Evolutionary conservation across 2,888 invertebrate species (phyloP), one percentile per base, ranked within the genome.

Genomic region (Andrena camellia): DNA sequence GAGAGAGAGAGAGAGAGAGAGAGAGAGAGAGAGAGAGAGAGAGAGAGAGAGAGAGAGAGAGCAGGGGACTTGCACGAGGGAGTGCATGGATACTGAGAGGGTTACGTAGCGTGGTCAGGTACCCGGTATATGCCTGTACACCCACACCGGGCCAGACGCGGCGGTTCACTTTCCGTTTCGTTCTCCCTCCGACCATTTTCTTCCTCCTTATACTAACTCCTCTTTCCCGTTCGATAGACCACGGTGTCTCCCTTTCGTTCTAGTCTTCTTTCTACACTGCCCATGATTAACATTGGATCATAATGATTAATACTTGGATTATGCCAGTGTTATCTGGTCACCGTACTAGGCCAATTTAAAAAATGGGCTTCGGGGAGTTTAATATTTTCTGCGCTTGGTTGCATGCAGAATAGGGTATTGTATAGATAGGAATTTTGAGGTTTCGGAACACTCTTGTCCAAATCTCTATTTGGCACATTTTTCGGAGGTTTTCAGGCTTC

Each of bases 121-220:
- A 67, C 82, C 62, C 70, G 62, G 67, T 78, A 74, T 62, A 8
- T 59, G n/a, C 75, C 70, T 59, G 50, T 77, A 85, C 82, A 82
- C 85, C 85, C 77, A 85, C 84, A 78, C 78, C 75, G 59, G 31
- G 2, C 78, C 20, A 68, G 52, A 68, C 66, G 71, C 20, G 71
- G 62, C 62, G 60, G 63, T 78, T 85, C 84, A 85, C 85, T 85
- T 85, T 86, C 83, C 82, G 74, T 85, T 83, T 85, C 79, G 64
- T 77, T 83, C 77, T 79, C 64, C 68, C 52, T 72, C 70, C 72
- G 67, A 63, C 72, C 81, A 72, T 80, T 74, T 81, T 79, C 72
- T 70, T 54, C 48, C 33, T 66, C 78, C 31, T 59, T 33, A 42
- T 17, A 42, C 4, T 5, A 42, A 42, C 42, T 42, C 13, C 69